These are phyloP conservation scores for Chloroceryle amazona DNA, from an alignment of 2,797 vertebrate species.

Conservation along the genomic window DNA sequence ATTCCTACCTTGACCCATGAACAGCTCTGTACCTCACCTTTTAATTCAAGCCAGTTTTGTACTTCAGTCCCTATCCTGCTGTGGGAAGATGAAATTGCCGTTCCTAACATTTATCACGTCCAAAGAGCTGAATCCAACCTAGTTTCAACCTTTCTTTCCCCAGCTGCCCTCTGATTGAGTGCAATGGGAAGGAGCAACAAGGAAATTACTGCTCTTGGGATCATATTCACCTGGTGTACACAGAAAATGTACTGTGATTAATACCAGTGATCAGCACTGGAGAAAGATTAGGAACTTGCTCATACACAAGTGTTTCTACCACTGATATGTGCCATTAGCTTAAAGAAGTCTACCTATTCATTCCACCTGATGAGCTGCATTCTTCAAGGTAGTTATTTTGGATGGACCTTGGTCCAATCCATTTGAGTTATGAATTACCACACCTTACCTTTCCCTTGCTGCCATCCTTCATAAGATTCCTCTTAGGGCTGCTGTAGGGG, in stretches of 20 bases:
- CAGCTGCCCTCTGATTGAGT: rapidly evolving
- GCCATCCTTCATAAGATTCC: background rate
- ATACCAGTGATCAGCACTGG: background rate
- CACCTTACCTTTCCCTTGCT: background rate
- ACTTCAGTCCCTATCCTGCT: background rate
- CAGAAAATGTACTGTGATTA: background rate
- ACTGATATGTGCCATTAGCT: background rate
- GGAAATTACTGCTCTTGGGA: background rate
- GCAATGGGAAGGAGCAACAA: background rate
- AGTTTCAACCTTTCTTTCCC: background rate
- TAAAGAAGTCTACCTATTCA: background rate
- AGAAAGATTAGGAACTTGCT: background rate
- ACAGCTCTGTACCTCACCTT: background rate
- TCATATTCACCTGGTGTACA: background rate
- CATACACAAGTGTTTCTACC: background rate
- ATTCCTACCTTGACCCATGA: background rate
- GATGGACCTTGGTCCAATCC: background rate
- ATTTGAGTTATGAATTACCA: background rate
- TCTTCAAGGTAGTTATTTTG: background rate
- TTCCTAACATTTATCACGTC: background rate
- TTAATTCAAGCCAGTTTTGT: background rate
- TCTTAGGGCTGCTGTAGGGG: background rate
- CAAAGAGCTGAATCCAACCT: background rate
- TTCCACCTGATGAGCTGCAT: background rate
- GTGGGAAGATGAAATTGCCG: background rate